These are phyloP conservation scores for Zaprionus tsacasi DNA, from an alignment of 1,140 invertebrate species.

Conservation along the genomic window DNA sequence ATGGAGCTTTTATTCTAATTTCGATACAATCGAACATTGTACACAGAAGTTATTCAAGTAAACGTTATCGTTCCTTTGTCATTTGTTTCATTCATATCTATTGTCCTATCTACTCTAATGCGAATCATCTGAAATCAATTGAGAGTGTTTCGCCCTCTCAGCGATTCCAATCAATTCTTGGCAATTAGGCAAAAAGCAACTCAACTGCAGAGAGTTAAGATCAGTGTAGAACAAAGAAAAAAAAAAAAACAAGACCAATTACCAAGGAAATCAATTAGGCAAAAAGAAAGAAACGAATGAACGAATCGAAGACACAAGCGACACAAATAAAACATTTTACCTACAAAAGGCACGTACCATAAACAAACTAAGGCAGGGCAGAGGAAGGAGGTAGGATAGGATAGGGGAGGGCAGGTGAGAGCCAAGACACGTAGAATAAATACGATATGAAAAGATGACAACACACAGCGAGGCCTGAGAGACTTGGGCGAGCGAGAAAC, in stretches of 20 bases:
- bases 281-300: constrained; percentile 28
- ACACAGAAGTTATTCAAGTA: no score
- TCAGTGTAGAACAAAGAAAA: constrained; percentile 3
- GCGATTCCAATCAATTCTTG: constrained; percentile 22
- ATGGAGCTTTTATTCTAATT: no score
- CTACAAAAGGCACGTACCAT: constrained; percentile 52
- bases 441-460: constrained; percentile 53
- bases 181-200: constrained; percentile 21
- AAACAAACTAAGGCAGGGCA: constrained; percentile 13
- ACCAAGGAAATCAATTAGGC: constrained; percentile 60
- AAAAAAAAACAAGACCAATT: constrained; percentile 23
- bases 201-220: background rate
- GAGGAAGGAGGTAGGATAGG: background rate
- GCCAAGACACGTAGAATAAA: constrained; percentile 45
- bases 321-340: constrained; percentile 31
- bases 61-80: no score
- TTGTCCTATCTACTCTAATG: background rate
- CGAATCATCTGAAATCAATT: constrained; percentile 1
- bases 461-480: constrained; percentile 10
- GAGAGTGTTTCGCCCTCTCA: background rate
- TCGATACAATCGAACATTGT: no score
- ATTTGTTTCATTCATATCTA: background rate
- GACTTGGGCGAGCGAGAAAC: constrained; percentile 17
- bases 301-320: constrained; percentile 7
- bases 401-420: constrained; percentile 3